Base-by-base conservation (phyloP, 2,888 invertebrate species). In the Tetropium fuscum region DNA sequence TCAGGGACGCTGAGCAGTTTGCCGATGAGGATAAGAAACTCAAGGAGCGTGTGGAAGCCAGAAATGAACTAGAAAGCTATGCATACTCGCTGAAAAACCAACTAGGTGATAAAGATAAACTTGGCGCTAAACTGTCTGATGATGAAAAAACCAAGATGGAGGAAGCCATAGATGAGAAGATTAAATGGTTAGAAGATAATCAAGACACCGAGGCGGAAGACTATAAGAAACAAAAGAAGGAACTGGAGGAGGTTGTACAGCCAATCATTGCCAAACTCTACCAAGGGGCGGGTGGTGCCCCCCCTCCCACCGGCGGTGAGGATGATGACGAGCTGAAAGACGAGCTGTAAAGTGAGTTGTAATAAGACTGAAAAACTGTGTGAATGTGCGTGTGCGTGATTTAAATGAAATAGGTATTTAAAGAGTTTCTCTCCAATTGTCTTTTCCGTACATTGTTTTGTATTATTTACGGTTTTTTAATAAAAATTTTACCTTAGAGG, bases 31-130 rank as follows among this genome's bases (percentile, higher is more conserved):
- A 99, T 83, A 97, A 97, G 85, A 96, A 95, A 83, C 84, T 96
- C 68, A 96, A 96, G 84, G 96, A 98, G 83, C 88, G 93, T 48
- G 97, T 98, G 2, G 98, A 98, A 80, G 91, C 98, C 2, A 90
- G 97, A 69, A 98, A 98, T 81, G 98, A 98, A 79, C 87, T 99
- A 53, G 98, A 99, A 83, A 94, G 95, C 57, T 98, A 97, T 75
- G 95, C 97, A 0, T 99, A 99, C 84, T 96, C 97, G 2, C 87
- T 99, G 61, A 99, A 98, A 86, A 98, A 97, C 83, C 98, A 98
- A 83, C 86, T 99, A 20, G 88, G 87, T 55, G 98, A 99, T 80
- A 98, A 98, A 83, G 98, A 98, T 73, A 66, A 66, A 10, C 58
- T 66, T 6, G 98, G 98, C 30, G 89, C 94, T 49, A 99, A 98